Percentiles rank a stretch among this genome's conserved stretches.
Evolutionary conservation across 2,797 vertebrate species (phyloP).

Genomic region (Miichthys miiuy): DNA sequence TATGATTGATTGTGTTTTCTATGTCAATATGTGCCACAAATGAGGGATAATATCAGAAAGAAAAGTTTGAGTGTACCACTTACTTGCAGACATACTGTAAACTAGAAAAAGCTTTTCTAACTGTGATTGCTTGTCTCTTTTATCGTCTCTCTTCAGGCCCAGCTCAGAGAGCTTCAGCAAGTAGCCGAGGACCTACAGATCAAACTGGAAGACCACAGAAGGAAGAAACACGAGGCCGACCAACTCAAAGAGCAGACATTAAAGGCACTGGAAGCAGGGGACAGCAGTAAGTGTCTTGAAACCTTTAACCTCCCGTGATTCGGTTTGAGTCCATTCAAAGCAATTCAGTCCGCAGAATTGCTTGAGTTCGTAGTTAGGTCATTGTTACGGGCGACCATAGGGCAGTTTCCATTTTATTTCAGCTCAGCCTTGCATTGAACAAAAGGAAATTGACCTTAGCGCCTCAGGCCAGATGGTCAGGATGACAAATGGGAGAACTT

Average conservation of each 20-base stretch:
- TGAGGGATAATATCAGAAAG: neutral
- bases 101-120: neutral
- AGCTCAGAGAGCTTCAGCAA: slow-evolving; percentile 81
- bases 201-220: slow-evolving; percentile 77
- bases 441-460: slow-evolving; percentile 61
- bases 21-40: neutral
- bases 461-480: slow-evolving; percentile 47
- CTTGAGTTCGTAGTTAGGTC: slow-evolving; percentile 41
- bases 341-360: slow-evolving; percentile 37
- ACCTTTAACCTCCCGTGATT: slow-evolving; percentile 49
- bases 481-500: slow-evolving; percentile 62
- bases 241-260: slow-evolving; percentile 65
- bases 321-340: slow-evolving; percentile 45
- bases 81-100: neutral
- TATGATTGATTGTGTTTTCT: neutral
- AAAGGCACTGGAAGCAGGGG: slow-evolving; percentile 54
- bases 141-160: slow-evolving; percentile 63
- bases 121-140: neutral
- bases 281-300: slow-evolving; percentile 59
- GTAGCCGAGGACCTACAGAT: slow-evolving; percentile 77
- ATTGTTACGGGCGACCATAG: slow-evolving; percentile 33
- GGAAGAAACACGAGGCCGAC: slow-evolving; percentile 73
- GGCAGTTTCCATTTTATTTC: slow-evolving; percentile 66
- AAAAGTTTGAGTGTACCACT: neutral
- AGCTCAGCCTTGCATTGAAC: slow-evolving; percentile 26